Evolutionary conservation across 2,113 vertebrate species (phyloP).

Genomic region (Saguinus imperator): DNA sequence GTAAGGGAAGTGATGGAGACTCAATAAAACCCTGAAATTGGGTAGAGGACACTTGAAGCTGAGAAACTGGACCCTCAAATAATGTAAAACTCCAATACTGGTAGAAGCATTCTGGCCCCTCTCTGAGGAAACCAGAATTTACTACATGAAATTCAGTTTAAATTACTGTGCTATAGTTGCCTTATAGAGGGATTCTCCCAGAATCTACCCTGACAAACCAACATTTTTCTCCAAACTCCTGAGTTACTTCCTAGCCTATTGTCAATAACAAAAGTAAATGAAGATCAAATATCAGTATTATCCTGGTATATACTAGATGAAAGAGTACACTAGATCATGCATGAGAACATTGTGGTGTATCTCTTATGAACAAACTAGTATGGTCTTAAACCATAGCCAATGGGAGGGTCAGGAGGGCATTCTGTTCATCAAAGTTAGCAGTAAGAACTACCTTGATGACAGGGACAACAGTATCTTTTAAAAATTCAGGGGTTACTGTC

Average conservation of each 20-base stretch:
- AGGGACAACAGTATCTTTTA: neutral
- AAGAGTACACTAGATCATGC: neutral
- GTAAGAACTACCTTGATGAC: neutral
- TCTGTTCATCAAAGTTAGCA: neutral
- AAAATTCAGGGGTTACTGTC: neutral
- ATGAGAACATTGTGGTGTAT: too few relatives aligned
- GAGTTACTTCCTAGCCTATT: neutral
- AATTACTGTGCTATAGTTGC: neutral
- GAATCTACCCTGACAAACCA: neutral
- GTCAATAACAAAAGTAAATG: neutral
- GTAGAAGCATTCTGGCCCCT: neutral
- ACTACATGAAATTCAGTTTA: neutral
- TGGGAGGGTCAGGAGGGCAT: rapidly evolving
- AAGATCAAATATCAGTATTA: neutral
- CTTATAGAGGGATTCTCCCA: neutral
- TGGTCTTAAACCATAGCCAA: neutral
- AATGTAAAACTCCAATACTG: neutral
- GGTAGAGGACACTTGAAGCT: neutral
- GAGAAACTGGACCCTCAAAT: neutral
- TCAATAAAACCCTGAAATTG: neutral
- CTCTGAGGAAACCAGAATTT: neutral
- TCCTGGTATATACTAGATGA: neutral
- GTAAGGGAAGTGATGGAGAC: neutral
- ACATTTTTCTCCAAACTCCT: neutral
- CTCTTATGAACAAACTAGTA: neutral